Percentiles rank a stretch among this genome's conserved stretches.
These are phyloP conservation scores for Notothenia rossii DNA, from an alignment of 2,113 vertebrate species.

Conservation along the genomic window DNA sequence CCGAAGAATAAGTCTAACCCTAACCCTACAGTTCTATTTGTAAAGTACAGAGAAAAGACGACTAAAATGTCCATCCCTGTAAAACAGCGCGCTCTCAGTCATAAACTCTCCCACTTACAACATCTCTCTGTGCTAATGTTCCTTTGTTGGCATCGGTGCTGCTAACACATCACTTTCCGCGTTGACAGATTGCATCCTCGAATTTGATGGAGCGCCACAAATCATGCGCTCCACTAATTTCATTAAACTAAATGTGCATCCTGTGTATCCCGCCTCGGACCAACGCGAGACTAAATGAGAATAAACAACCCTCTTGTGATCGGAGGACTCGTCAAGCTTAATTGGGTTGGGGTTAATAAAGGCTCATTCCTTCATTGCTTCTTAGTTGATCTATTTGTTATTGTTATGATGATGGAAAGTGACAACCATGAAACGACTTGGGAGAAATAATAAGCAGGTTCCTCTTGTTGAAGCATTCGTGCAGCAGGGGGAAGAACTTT, in stretches of 20 bases:
- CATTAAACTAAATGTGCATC: slow-evolving; percentile 77
- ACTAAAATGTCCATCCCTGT: not conserved
- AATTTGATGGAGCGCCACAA: slow-evolving; percentile 61
- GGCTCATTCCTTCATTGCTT: slow-evolving; percentile 68
- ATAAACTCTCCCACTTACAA: not conserved
- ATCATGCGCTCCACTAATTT: slow-evolving; percentile 73
- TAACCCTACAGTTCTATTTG: too few species aligned
- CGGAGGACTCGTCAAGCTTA: slow-evolving; percentile 77
- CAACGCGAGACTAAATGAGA: slow-evolving; percentile 58
- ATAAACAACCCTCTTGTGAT: slow-evolving; percentile 70
- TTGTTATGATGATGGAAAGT: slow-evolving; percentile 74
- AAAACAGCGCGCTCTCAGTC: not conserved
- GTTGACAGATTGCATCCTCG: slow-evolving; percentile 59
- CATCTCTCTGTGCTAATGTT: slow-evolving; percentile 29
- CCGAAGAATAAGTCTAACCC: too few species aligned
- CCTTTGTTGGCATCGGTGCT: slow-evolving; percentile 30
- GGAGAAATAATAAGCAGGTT: slow-evolving; percentile 37
- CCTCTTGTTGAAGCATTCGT: slow-evolving; percentile 18
- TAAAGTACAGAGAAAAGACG: not conserved
- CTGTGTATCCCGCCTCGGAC: slow-evolving; percentile 59
- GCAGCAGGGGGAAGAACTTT: slow-evolving; percentile 2
- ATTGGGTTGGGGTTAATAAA: slow-evolving; percentile 83
- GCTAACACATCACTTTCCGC: slow-evolving; percentile 56
- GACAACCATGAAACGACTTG: slow-evolving; percentile 59
- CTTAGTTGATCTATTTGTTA: slow-evolving; percentile 77